phyloP scores from a whole-genome alignment of 2,797 vertebrate species.

The Muraenolepis orangiensis region DNA sequence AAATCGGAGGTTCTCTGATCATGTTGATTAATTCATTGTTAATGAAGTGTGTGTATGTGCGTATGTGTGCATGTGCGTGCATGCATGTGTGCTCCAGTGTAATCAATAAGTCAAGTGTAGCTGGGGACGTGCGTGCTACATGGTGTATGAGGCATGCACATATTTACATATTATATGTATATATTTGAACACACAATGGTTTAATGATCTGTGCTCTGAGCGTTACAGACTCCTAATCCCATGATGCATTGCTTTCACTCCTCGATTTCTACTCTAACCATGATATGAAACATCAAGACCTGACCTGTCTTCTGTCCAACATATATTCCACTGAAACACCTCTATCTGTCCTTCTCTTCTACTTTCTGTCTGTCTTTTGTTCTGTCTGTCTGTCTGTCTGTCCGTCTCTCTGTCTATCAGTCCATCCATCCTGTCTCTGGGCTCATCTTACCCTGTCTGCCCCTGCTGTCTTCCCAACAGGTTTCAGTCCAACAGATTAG shows the following conservation, averaged over 20 bases:
- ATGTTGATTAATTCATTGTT: background rate
- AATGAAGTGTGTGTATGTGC: no score
- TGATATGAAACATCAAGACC: no score
- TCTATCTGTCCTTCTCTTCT: background rate
- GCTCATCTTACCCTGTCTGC: background rate
- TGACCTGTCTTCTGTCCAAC: no score
- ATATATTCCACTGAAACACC: background rate
- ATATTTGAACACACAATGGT: background rate
- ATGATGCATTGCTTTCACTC: conserved; percentile 20
- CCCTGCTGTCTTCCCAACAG: background rate
- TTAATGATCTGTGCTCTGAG: background rate
- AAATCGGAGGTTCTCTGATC: background rate
- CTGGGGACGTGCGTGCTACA: background rate
- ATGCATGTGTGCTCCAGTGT: conserved; percentile 3
- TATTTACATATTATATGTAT: background rate
- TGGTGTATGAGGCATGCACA: background rate
- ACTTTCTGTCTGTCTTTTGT: background rate
- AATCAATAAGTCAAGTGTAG: no score
- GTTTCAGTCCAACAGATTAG: conserved; percentile 1
- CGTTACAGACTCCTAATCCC: conserved; percentile 8
- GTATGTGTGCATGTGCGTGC: background rate
- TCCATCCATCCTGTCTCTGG: background rate
- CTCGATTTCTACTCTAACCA: conserved; percentile 52
- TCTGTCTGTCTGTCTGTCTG: background rate
- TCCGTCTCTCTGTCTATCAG: background rate